Evolutionary conservation across 2,113 vertebrate genomes (phyloP), one percentile per base, ranked within the genome.

Genomic region (Sander lucioperca): DNA sequence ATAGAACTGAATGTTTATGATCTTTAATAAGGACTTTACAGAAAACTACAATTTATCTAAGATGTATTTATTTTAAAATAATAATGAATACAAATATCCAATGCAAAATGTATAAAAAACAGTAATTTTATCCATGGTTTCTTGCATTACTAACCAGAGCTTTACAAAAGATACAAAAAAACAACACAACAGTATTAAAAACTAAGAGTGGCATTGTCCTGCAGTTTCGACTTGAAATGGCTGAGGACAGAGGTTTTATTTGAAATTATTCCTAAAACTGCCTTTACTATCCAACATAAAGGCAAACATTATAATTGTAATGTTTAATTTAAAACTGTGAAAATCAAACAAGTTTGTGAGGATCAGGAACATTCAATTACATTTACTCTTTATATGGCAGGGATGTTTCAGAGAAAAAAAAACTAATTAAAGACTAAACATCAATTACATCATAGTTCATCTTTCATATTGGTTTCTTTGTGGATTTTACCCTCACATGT

Each of bases 401-500:
- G 48, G 73, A 79, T 65, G 59, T 68, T 80, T 78, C 30, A 74
- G 21, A 66, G 6, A 21, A n/a, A 18, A 59, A 25, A 25, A 36
- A 15, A 25, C 13, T 56, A 71, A 70, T 14, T 13, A 69, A 58
- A 79, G 11, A 58, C 13, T 25, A 18, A 47, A 57, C 16, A 18
- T 1, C 2, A 13, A 5, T 1, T 13, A 6, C 56, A 10, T 95
- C 91, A 95, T 53, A 96, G 92, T 79, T 96, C 95, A 5, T 94
- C 93, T 18, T 85, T 80, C 50, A 16, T 19, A 5, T 25, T 27
- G 1, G 1, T 21, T 25, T 72, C 39, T 45, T 23, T 0, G 12
- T 25, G 83, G 23, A 70, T 89, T 54, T 88, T 85, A 23, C 89
- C 92, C 75, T 91, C 91, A 90, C 97, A 98, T 0, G 43, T 83